Percentiles rank a stretch among this genome's conserved stretches.
These are phyloP conservation scores for Arenaria interpres DNA, from an alignment of 2,113 vertebrate species.

Conservation along the genomic window DNA sequence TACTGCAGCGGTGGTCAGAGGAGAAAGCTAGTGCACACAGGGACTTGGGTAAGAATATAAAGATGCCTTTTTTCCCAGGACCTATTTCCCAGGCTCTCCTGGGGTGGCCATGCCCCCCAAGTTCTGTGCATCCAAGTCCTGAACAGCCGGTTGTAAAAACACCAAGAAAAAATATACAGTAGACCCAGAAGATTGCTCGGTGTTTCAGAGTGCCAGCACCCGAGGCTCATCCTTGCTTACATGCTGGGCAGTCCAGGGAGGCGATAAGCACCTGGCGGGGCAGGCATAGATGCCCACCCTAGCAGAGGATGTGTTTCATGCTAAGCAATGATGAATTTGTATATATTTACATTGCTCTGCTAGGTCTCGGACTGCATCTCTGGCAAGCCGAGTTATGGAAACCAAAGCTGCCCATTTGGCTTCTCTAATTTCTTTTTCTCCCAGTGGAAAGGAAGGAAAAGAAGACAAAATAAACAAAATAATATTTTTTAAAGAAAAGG, in stretches of 20 bases:
- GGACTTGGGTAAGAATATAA: background rate
- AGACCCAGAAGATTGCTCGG: background rate
- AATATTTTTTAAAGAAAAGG: background rate
- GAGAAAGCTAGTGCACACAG: background rate
- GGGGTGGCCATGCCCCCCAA: too few species aligned
- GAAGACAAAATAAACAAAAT: constrained; percentile 7
- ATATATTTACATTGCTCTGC: constrained; percentile 29
- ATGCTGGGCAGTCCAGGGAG: rapidly evolving
- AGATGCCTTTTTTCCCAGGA: background rate
- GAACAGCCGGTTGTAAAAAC: background rate
- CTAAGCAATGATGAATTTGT: constrained; percentile 75
- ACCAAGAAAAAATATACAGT: rapidly evolving
- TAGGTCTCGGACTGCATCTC: constrained; percentile 77
- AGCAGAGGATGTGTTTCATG: constrained; percentile 69
- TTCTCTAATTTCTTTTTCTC: background rate
- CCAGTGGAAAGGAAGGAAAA: constrained; percentile 14
- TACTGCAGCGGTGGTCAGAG: background rate
- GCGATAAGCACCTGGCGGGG: background rate
- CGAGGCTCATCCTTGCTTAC: background rate
- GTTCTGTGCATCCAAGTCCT: background rate
- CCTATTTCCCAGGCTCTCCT: background rate
- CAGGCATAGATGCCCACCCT: constrained; percentile 73
- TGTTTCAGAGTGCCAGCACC: rapidly evolving
- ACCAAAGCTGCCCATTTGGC: background rate
- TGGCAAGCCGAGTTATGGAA: constrained; percentile 63